These are phyloP conservation scores for Ellobius talpinus DNA, from an alignment of 2,113 vertebrate genomes.

Conservation along the genomic window DNA sequence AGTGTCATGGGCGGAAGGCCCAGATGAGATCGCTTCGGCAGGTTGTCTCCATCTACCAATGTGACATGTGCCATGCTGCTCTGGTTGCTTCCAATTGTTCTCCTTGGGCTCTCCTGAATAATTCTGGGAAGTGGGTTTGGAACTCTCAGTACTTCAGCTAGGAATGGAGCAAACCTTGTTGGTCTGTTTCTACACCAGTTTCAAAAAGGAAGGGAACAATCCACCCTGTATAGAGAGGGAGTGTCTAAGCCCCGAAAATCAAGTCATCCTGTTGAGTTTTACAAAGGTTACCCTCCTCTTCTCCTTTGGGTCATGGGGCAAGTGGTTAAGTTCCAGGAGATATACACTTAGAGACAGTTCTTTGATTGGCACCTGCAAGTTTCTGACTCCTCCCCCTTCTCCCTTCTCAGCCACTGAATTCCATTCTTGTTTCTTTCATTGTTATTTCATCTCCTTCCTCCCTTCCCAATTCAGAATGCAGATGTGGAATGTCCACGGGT, in stretches of 20 bases:
- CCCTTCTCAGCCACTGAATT: background rate
- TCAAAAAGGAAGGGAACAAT: background rate
- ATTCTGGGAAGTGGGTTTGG: constrained; percentile 65
- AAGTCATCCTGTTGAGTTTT: background rate
- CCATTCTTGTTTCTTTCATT: background rate
- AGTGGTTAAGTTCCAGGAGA: background rate
- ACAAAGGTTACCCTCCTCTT: background rate
- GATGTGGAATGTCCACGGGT: background rate
- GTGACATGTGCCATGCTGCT: constrained; percentile 45
- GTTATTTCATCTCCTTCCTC: background rate
- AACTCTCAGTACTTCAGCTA: constrained; percentile 51
- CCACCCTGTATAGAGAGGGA: background rate
- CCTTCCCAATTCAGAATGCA: background rate
- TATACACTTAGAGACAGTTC: background rate
- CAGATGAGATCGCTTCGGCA: background rate
- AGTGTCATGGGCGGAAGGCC: background rate
- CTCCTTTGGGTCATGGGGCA: background rate
- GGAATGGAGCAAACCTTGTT: background rate
- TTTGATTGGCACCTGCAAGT: background rate
- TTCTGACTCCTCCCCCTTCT: background rate
- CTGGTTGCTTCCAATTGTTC: constrained; percentile 49
- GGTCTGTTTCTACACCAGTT: background rate
- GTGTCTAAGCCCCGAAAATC: rapidly evolving
- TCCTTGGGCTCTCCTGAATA: constrained; percentile 50
- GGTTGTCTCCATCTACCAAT: background rate